Percentiles rank a stretch among this genome's conserved stretches.
phyloP scores from a whole-genome alignment of 2,113 vertebrate genomes.

The Myotis davidii region DNA sequence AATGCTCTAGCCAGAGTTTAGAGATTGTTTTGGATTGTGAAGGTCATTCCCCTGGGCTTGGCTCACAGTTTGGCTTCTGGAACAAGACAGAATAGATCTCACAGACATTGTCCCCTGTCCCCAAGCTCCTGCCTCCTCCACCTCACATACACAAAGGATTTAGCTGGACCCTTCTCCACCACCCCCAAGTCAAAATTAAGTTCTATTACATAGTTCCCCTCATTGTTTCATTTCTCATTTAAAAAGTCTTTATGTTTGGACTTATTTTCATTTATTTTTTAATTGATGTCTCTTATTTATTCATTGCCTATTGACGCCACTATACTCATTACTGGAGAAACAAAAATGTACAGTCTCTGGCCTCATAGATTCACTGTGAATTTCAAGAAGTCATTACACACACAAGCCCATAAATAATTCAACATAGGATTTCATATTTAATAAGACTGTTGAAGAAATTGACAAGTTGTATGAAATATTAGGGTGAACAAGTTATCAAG shows the following conservation, averaged over 20 bases:
- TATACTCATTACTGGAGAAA: neutral
- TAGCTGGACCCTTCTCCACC: neutral
- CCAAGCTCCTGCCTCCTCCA: neutral
- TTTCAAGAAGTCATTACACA: neutral
- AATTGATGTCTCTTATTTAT: neutral
- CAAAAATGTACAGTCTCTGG: neutral
- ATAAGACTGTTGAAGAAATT: neutral
- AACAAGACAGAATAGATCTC: neutral
- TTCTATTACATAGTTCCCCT: neutral
- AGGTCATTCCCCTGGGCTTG: neutral
- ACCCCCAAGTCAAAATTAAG: neutral
- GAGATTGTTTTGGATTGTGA: neutral
- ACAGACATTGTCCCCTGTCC: neutral
- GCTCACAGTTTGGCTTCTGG: neutral
- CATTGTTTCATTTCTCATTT: neutral
- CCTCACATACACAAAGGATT: neutral
- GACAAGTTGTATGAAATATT: neutral
- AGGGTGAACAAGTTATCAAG: neutral
- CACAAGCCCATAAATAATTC: neutral
- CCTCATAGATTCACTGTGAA: neutral
- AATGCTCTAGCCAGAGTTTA: neutral
- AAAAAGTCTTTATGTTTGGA: neutral
- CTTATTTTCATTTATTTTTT: neutral
- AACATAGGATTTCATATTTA: neutral
- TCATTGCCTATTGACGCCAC: neutral